Evolutionary conservation across 2,888 invertebrate genomes (phyloP), one percentile per base, ranked within the genome.

Genomic region (Noctua janthe): DNA sequence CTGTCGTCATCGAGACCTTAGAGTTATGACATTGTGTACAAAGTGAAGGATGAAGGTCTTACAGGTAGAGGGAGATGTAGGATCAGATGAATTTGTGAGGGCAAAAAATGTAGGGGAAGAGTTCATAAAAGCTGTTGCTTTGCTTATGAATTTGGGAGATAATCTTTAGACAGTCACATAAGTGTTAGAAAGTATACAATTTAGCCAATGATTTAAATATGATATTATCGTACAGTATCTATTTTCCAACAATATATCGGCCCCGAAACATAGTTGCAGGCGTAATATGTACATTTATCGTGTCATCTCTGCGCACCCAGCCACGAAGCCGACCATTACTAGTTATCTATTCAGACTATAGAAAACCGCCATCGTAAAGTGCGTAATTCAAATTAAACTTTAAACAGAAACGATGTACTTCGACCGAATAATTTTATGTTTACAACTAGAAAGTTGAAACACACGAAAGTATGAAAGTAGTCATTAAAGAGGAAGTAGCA

Each of bases 401-500:
- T 87, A 88, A 88, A 89, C 89, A 86, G 75, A 85, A 85, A 83
- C 83, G 77, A 89, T 89, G 85, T 88, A 89, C 82, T 86, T 88
- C 89, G 76, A 89, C 85, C 87, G 90, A 90, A 90, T 90, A 90
- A 89, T 92, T 90, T 91, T 89, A 92, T 94, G 93, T 95, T 94
- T 94, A 95, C 94, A 94, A 95, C 93, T 94, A 94, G 95, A 95
- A 95, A 95, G 95, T 92, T 78, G 90, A 86, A 78, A 87, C 74
- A 85, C 67, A 85, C 77, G 91, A 89, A 91, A 93, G 92, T 93
- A 91, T 90, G 93, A 93, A 92, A 92, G 93, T 84, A 87, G 90
- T 93, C 92, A 94, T 94, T 94, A 93, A 92, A 90, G 76, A 81
- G 67, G 80, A 90, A 89, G 88, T 89, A 78, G 89, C 87, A 89